phyloP scores from a whole-genome alignment of 2,113 vertebrate species.

The Salvator merianae region DNA sequence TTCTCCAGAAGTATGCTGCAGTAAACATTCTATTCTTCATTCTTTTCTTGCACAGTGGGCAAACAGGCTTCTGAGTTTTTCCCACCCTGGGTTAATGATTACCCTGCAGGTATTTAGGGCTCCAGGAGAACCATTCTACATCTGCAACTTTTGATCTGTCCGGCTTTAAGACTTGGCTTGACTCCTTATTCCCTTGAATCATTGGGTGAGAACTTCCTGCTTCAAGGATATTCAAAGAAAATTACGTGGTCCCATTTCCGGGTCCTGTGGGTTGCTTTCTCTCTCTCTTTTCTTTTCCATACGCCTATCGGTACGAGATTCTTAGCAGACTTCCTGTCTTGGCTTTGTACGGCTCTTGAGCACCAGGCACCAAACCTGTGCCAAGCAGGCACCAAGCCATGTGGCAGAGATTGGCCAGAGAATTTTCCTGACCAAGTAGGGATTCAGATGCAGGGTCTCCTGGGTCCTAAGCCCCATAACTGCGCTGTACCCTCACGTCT shows the following conservation, averaged over 20 bases:
- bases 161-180: conserved; percentile 51
- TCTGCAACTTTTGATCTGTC: conserved; percentile 55
- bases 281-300: too few species aligned
- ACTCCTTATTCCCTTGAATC: conserved; percentile 62
- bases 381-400: not conserved
- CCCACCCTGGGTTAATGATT: conserved; percentile 43
- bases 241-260: conserved; percentile 59
- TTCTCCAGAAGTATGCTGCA: not conserved
- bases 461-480: too few species aligned
- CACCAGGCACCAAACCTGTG: not conserved
- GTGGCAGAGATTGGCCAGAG: not conserved
- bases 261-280: conserved; percentile 33
- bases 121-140: conserved; percentile 62
- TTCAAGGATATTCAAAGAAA: conserved; percentile 51
- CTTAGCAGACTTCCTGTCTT: conserved; percentile 21
- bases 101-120: conserved; percentile 55
- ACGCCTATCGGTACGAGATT: not conserved
- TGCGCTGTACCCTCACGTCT: too few species aligned
- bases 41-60: conserved; percentile 11
- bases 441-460: too few species aligned
- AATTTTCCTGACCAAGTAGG: too few species aligned
- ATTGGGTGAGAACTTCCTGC: conserved; percentile 65
- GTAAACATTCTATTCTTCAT: not conserved
- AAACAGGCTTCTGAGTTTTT: conserved; percentile 52
- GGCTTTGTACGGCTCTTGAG: conserved; percentile 1